A percentile compares a stretch with the other conserved stretches of the same genome.
Evolutionary conservation across 2,888 invertebrate species (phyloP).

Genomic region (Acronicta leporina): DNA sequence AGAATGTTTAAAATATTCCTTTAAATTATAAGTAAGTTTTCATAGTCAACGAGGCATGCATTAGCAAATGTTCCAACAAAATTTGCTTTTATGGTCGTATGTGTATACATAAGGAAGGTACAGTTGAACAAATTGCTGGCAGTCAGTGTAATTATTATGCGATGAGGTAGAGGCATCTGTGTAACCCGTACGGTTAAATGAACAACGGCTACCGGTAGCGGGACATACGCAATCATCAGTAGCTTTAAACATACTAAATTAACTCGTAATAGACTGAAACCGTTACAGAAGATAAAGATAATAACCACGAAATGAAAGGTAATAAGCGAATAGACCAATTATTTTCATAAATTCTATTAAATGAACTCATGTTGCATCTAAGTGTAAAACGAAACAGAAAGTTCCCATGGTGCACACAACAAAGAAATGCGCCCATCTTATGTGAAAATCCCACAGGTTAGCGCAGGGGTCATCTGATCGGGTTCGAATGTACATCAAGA

Average conservation of each 20-base stretch:
- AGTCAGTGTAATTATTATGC: constrained; percentile 71
- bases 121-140: constrained; percentile 67
- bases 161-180: constrained; percentile 67
- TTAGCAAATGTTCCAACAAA: constrained; percentile 18
- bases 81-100: constrained; percentile 43
- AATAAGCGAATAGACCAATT: constrained; percentile 24
- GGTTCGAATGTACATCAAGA: constrained; percentile 78
- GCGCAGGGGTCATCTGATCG: constrained; percentile 77
- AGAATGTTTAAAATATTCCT: background rate
- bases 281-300: constrained; percentile 58
- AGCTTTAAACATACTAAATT: constrained; percentile 61
- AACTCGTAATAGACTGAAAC: constrained; percentile 63
- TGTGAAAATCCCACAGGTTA: constrained; percentile 73
- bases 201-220: constrained; percentile 69
- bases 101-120: constrained; percentile 52
- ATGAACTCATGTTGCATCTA: constrained; percentile 24
- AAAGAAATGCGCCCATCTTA: constrained; percentile 61
- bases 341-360: constrained; percentile 21
- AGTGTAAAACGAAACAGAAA: constrained; percentile 56
- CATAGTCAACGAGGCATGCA: background rate
- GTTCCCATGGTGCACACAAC: constrained; percentile 50
- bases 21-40: background rate
- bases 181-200: constrained; percentile 64
- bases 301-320: constrained; percentile 36
- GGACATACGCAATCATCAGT: constrained; percentile 70